Percentiles rank a stretch among this genome's conserved stretches.
Conservation (phyloP, 1,140 invertebrate species). For the Ostrea denselamellosa region DNA sequence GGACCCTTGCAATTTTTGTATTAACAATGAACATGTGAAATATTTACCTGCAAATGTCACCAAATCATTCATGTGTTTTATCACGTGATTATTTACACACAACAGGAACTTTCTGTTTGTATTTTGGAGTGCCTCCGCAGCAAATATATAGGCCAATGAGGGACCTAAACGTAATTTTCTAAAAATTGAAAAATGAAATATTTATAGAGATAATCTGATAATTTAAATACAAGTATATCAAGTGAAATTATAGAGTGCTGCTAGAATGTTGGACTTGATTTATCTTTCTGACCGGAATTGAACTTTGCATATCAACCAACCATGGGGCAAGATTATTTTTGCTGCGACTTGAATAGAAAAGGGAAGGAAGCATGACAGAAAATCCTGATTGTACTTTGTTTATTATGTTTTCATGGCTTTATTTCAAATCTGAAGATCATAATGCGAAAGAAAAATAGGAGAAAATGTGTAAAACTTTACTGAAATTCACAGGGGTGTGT, state of each 20-base stretch:
- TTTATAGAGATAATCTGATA: not conserved
- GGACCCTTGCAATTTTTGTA: too few relatives aligned
- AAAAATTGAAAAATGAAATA: not conserved
- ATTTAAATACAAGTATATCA: not conserved
- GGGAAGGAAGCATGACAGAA: conserved; percentile 22
- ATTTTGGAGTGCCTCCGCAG: not conserved
- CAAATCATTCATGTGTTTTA: not conserved
- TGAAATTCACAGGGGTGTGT: not conserved
- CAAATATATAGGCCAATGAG: conserved; percentile 8
- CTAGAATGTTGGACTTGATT: not conserved
- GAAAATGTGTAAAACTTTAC: conserved; percentile 13
- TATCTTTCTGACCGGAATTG: not conserved
- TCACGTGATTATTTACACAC: not conserved
- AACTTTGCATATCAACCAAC: conserved; percentile 12
- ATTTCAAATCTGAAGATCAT: not conserved
- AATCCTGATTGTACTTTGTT: not conserved
- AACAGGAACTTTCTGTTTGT: conserved; percentile 12
- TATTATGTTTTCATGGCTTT: not conserved
- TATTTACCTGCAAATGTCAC: not conserved
- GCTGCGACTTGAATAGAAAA: not conserved
- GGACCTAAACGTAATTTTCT: not conserved
- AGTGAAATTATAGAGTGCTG: not conserved
- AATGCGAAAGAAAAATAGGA: not conserved
- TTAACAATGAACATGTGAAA: not conserved
- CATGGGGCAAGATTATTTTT: not conserved